These are phyloP conservation scores for Mesembrinibis cayennensis DNA, from an alignment of 2,113 vertebrate species.

Conservation along the genomic window DNA sequence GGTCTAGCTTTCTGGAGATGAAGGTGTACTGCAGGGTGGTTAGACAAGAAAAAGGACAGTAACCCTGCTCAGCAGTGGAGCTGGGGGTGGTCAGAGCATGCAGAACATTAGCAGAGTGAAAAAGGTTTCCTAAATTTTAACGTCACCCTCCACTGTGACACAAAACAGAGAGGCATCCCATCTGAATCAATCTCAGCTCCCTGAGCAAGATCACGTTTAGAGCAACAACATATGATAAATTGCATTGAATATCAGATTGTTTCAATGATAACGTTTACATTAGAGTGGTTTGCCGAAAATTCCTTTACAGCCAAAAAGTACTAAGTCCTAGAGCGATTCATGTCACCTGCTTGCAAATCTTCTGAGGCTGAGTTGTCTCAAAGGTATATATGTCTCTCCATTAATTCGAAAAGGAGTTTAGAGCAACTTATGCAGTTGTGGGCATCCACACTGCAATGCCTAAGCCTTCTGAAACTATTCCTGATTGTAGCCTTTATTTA, in stretches of 20 bases:
- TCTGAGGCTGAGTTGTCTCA: neutral
- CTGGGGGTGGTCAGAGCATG: neutral
- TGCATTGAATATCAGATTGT: neutral
- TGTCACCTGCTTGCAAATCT: neutral
- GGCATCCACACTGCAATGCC: no score
- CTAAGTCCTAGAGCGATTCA: no score
- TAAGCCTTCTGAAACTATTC: neutral
- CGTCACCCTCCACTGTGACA: neutral
- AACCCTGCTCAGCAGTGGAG: neutral
- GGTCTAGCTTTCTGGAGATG: neutral
- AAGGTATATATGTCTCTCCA: neutral
- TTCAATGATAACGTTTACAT: neutral
- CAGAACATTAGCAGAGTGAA: neutral
- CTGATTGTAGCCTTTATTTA: neutral
- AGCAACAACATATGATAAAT: neutral
- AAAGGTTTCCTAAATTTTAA: neutral
- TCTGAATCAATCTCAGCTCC: neutral
- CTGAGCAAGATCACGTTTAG: no score
- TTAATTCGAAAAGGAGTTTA: neutral
- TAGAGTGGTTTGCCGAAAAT: neutral
- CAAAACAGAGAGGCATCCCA: neutral
- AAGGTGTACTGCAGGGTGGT: no score
- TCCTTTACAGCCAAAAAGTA: neutral
- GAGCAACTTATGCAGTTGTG: neutral
- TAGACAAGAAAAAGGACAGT: neutral